Evolutionary conservation across 2,113 vertebrate species (phyloP), one percentile per base, ranked within the genome.

Genomic region (Macrotus californicus): DNA sequence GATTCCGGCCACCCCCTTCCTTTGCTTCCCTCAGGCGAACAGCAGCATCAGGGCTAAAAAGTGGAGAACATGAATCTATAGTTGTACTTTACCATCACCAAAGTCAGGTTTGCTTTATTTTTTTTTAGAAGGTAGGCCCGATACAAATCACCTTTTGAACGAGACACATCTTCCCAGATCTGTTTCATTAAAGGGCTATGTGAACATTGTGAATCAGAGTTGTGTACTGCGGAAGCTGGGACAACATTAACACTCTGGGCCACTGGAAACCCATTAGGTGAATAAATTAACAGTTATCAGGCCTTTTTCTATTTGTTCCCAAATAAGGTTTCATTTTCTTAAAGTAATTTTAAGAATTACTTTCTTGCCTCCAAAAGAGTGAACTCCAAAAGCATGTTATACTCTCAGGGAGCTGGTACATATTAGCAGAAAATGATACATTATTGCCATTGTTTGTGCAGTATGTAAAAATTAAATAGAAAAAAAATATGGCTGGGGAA

Each of bases 381-480:
- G 94, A 90, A 94, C 41, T 85, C 26, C 26, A 66, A 87, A 94
- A 89, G 50, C 24, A 34, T 15, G 21, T 14, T 66, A 50, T 1
- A 24, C 1, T 34, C 3, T 84, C 12, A 59, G n/a, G n/a, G 18
- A 82, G 12, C 14, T 69, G n/a, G 31, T 41, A 84, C 1, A 6
- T 21, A 67, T 81, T 69, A 85, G 18, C 34, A 93, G 18, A 93
- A 85, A 91, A 48, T 19, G 4, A 50, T 22, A 76, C 22, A 75
- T 21, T 39, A 48, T 54, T 84, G 39, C 18, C 79, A 66, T 43
- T 70, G 39, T 79, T 75, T 67, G 19, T 56, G 5, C 31, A 29
- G 16, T 80, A 93, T 86, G 50, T 72, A 76, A 83, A 96, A 96
- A 84, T 83, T 36, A 87, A 61, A 77, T 7, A 22, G 15, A 75